Conservation (phyloP, 2,113 vertebrate genomes). For the Ailuropoda melanoleuca region DNA sequence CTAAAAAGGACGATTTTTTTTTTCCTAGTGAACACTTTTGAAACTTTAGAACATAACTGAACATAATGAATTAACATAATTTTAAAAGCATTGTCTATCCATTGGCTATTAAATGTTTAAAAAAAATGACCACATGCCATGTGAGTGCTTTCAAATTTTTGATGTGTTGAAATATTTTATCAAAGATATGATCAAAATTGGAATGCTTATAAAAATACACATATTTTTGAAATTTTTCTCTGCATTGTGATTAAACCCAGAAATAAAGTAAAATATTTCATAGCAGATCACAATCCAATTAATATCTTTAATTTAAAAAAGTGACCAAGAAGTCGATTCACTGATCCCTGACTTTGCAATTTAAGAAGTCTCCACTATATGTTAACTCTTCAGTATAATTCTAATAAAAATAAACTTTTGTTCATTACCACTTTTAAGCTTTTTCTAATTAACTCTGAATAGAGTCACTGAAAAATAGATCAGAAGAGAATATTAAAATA, state of each 20-base stretch:
- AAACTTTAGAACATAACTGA: constrained; percentile 30
- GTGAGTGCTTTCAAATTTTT: not conserved
- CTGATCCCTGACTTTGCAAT: constrained; percentile 26
- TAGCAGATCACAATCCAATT: not conserved
- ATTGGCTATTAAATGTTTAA: not conserved
- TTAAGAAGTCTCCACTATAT: constrained; percentile 55
- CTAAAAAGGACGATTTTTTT: not conserved
- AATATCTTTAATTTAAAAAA: constrained; percentile 66
- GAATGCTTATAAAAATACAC: not conserved
- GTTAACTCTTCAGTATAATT: constrained; percentile 64
- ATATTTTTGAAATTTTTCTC: constrained; percentile 26
- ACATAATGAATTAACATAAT: not conserved
- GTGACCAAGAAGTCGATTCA: constrained; percentile 59
- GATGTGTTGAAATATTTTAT: not conserved
- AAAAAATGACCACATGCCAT: not conserved
- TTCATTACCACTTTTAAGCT: constrained; percentile 61
- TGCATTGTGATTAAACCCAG: not conserved
- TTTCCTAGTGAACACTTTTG: not conserved
- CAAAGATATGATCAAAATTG: not conserved
- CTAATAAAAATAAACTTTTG: constrained; percentile 69
- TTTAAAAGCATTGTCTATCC: constrained; percentile 16
- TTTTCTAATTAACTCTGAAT: constrained; percentile 77
- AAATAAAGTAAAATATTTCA: constrained; percentile 55
- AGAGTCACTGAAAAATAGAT: constrained; percentile 70
- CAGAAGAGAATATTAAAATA: constrained; percentile 78